Conservation (phyloP, 2,113 vertebrate genomes). For the Anguilla rostrata region DNA sequence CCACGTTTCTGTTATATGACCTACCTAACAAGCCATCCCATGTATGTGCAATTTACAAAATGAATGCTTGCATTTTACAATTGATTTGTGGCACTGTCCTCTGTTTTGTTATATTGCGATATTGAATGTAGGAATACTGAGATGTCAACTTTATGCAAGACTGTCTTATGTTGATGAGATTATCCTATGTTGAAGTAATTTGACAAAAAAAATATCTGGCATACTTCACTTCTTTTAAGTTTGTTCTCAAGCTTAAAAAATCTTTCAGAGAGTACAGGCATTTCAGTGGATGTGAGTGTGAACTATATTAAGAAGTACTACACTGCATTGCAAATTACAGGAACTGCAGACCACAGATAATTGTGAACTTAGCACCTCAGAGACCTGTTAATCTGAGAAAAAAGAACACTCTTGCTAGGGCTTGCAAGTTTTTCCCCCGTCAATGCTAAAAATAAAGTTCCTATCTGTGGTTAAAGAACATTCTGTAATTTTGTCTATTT, state of each 20-base stretch:
- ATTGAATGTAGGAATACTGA: slow-evolving; percentile 1
- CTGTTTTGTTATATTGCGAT: background rate
- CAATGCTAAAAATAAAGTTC: background rate
- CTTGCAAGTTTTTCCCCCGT: background rate
- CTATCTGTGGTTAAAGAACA: background rate
- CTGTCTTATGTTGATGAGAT: background rate
- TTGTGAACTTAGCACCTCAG: background rate
- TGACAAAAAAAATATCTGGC: background rate
- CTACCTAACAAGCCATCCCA: too few relatives aligned
- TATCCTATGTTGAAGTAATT: too few relatives aligned
- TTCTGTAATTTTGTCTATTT: background rate
- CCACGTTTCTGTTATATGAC: too few relatives aligned
- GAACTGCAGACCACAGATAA: background rate
- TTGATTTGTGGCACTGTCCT: background rate
- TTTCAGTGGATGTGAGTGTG: background rate
- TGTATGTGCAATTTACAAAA: too few relatives aligned
- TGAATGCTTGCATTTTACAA: too few relatives aligned
- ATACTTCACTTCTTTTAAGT: background rate
- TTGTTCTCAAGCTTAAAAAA: background rate
- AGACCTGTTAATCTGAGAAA: background rate
- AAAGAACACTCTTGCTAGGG: background rate
- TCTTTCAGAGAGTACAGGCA: background rate
- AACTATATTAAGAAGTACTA: background rate
- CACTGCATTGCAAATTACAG: too few relatives aligned
- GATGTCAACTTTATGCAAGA: background rate